These are phyloP conservation scores for human (Homo sapiens) DNA, from an alignment of 2,113 vertebrate species.

Conservation along the genomic window DNA sequence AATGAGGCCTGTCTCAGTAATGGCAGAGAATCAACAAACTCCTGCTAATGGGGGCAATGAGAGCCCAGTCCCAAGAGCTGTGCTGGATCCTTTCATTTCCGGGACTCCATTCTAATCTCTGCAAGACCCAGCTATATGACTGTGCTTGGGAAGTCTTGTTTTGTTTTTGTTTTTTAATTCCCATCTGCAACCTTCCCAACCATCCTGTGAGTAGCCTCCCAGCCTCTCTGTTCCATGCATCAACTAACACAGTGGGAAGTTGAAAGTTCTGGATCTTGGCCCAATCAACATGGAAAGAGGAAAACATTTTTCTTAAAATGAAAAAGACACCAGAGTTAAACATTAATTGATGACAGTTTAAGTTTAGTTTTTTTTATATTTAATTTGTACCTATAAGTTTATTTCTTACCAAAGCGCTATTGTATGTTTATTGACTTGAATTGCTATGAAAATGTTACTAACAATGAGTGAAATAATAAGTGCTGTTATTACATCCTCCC, in stretches of 20 bases:
- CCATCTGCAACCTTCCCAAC: background rate
- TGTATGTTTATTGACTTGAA: background rate
- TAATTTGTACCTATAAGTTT: background rate
- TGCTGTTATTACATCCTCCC: background rate
- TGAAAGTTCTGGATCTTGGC: background rate
- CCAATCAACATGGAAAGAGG: background rate
- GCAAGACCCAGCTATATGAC: background rate
- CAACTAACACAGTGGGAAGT: background rate
- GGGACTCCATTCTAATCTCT: background rate
- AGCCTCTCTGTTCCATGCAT: background rate
- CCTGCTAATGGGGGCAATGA: background rate
- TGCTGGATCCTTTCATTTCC: background rate
- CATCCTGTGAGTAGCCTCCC: background rate
- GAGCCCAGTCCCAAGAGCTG: background rate
- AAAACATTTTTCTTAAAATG: background rate
- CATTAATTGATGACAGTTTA: background rate
- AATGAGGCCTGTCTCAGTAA: accelerated
- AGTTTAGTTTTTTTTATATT: background rate
- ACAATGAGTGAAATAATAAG: background rate
- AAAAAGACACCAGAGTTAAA: conserved; percentile 5
- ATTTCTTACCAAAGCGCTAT: background rate
- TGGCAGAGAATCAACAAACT: too few relatives aligned
- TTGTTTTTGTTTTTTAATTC: too few relatives aligned
- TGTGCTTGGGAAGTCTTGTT: background rate
- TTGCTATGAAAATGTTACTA: background rate